Base-by-base conservation (phyloP, 2,797 vertebrate species). In the Enteromius argenteus region DNA sequence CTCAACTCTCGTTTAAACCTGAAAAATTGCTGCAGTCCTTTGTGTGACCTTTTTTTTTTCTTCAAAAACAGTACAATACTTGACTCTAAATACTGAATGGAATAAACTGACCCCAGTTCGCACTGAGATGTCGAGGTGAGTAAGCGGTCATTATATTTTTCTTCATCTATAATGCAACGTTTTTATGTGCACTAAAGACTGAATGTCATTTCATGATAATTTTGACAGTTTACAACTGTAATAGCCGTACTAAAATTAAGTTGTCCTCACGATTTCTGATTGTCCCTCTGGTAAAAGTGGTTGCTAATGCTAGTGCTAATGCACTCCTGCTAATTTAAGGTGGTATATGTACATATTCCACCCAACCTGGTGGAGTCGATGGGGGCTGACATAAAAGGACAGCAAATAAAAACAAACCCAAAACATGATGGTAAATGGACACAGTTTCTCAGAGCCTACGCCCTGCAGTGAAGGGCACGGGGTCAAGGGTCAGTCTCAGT, bases 1-100 rank as follows among this genome's bases (percentile, higher is more conserved):
- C 67, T 78, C 19, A 19, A 75, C 81, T 82, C 60, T 72, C 15
- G 23, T 76, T 83, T 83, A 60, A 92, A 87, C 93, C 94, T 94
- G 94, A 94, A 94, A 92, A 89, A 87, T 89, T 89, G 88, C 89
- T 94, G 93, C 94, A 94, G 95, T 95, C 94, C 94, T 95, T 94
- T 86, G 87, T 94, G 93, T 93, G 94, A 92, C 93, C 88, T 91
- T 91, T 91, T 92, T 90, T 72, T 42, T 42, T 84, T 46, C 35
- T 84, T 84, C 91, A 76, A 89, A 58, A 92, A 93, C 91, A 92
- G 89, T 90, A 94, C 91, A 91, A 92, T 91, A 94, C 91, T 93
- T 91, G 90, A 93, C 91, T 91, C 87, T 93, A 89, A 93, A 94
- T 93, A 94, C 90, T 92, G 91, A 91, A 88, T 88, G 88, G 90